Conservation (phyloP, 2,797 vertebrate genomes). For the Poeciliopsis paucimaculata region DNA sequence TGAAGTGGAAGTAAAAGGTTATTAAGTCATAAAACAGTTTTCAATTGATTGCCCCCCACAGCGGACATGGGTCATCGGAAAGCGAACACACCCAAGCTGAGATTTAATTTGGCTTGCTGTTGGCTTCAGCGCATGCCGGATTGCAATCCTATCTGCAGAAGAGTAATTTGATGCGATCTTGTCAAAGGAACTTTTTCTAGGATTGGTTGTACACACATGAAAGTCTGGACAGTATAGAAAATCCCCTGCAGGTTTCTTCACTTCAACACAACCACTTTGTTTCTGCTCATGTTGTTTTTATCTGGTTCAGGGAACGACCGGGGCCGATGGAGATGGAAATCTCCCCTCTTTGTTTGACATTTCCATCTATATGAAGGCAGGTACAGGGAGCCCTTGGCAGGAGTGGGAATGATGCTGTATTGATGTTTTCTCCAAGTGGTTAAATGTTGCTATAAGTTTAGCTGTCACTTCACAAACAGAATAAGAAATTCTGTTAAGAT, state of each 20-base stretch:
- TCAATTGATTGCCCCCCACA: slow-evolving; percentile 2
- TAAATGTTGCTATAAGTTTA: slow-evolving; percentile 59
- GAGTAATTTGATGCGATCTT: slow-evolving; percentile 25
- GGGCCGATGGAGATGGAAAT: slow-evolving; percentile 12
- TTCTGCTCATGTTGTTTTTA: slow-evolving; percentile 1
- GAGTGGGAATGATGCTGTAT: slow-evolving; percentile 17
- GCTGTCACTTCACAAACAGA: slow-evolving; percentile 62
- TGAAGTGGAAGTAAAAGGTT: background rate
- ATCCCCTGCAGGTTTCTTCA: slow-evolving; percentile 13
- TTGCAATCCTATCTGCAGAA: slow-evolving; percentile 23
- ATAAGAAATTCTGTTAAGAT: slow-evolving; percentile 54
- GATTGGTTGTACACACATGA: slow-evolving; percentile 7
- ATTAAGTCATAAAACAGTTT: slow-evolving; percentile 7
- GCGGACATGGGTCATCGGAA: slow-evolving; percentile 11
- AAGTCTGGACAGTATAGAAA: slow-evolving; percentile 11
- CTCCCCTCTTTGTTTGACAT: slow-evolving; percentile 49
- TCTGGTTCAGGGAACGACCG: slow-evolving; percentile 5
- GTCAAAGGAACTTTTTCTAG: slow-evolving; percentile 13
- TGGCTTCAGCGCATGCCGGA: background rate
- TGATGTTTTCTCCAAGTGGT: slow-evolving; percentile 54
- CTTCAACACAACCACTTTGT: slow-evolving; percentile 5
- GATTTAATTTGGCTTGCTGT: background rate
- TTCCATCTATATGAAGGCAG: slow-evolving; percentile 41
- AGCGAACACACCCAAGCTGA: background rate
- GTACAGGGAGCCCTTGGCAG: slow-evolving; percentile 13